Evolutionary conservation across 2,888 invertebrate species (phyloP), one percentile per base, ranked within the genome.

Genomic region (Spilarctia lutea): DNA sequence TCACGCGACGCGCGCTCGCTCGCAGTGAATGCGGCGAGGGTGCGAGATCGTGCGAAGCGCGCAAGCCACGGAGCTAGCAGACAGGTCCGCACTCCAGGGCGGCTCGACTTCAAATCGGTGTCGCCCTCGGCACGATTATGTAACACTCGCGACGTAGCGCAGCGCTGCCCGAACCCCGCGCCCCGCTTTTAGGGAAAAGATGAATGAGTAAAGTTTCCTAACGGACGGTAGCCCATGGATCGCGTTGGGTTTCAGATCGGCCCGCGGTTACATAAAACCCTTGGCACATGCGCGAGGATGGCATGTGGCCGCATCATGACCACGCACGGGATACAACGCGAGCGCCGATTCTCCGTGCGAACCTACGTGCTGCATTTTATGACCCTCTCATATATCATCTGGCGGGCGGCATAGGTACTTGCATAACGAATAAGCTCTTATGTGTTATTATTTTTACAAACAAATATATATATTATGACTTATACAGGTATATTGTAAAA

Each of bases 151-250:
- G 89, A 88, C 91, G 93, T 93, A 93, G 92, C 93, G 93, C 93
- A 91, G 91, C 92, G 89, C 91, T 84, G 81, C 87, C 86, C 85
- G 81, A 75, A 82, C 93, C 94, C 94, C 92, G 80, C 93, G 78
- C 94, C 93, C 93, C 94, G 88, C 92, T 90, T 92, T 94, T 92
- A 91, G 92, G 93, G 93, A 94, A 95, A 95, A 94, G 94, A 95
- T 95, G 95, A 95, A 95, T 95, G 95, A 93, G 93, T 85, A 93
- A 95, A 95, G 92, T 95, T 95, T 94, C 92, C 93, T 92, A 92
- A 92, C 93, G 92, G 93, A 93, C 94, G 90, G 88, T 91, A 91
- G 91, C 89, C 93, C 94, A 93, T 92, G 92, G 93, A 93, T 93
- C 91, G 91, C 89, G 87, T 88, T 90, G 81, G 89, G 86, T 89